A percentile compares a stretch with the other conserved stretches of the same genome.
phyloP scores from a whole-genome alignment of 2,797 vertebrate species.

The Danio tinwini region DNA sequence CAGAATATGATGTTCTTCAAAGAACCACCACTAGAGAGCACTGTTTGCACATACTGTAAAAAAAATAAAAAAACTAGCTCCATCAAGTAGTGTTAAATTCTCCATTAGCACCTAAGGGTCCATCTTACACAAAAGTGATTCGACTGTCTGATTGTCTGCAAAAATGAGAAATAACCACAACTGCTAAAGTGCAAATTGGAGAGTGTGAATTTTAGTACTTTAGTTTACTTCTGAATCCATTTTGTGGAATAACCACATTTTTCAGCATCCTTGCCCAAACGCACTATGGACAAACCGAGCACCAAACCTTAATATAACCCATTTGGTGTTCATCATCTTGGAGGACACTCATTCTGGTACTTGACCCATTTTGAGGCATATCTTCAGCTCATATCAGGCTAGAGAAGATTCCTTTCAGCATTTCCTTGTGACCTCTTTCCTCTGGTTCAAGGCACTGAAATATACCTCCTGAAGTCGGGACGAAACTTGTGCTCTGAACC shows the following conservation, averaged over 20 bases:
- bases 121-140: not conserved
- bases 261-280: not conserved
- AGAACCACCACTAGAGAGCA: not conserved
- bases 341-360: not conserved
- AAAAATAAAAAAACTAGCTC: not conserved
- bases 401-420: not conserved
- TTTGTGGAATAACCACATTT: not conserved
- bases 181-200: not conserved
- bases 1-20: not conserved
- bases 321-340: not conserved
- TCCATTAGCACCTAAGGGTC: not conserved
- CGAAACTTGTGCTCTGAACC: conserved; percentile 3
- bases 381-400: not conserved
- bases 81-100: not conserved
- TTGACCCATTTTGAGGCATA: not conserved
- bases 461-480: conserved; percentile 50
- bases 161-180: not conserved
- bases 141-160: not conserved
- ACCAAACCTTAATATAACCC: not conserved
- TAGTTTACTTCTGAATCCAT: not conserved
- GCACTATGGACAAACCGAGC: not conserved
- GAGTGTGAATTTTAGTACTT: not conserved
- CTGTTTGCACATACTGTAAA: not conserved
- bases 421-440: conserved; percentile 14
- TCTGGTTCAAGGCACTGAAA: conserved; percentile 65